Conservation (phyloP, 2,888 invertebrate species). For the Drosophila anceps region DNA sequence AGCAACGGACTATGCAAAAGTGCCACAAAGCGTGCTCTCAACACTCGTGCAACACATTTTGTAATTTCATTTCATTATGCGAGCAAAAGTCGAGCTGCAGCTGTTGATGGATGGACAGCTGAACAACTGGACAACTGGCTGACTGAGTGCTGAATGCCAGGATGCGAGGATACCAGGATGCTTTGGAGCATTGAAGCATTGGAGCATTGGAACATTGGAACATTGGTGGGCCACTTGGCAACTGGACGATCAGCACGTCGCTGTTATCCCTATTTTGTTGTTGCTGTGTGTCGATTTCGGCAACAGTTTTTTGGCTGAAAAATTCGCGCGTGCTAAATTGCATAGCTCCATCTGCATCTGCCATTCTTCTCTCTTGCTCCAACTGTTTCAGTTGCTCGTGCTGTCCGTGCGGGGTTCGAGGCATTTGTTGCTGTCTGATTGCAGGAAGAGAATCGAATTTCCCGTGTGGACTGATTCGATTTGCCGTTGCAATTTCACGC, state of each 20-base stretch:
- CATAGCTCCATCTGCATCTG: conserved; percentile 44
- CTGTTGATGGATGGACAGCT: conserved; percentile 46
- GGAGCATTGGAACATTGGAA: conserved; percentile 3
- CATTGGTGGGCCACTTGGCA: conserved; percentile 47
- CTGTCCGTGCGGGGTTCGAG: conserved; percentile 27
- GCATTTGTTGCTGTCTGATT: conserved; percentile 80
- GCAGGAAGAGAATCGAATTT: conserved; percentile 83
- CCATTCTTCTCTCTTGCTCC: conserved; percentile 3
- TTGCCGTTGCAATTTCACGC: conserved; percentile 85
- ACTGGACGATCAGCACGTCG: conserved; percentile 44
- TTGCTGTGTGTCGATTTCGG: conserved; percentile 35
- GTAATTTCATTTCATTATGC: conserved; percentile 79
- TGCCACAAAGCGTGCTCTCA: conserved; percentile 46
- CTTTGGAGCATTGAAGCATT: background rate
- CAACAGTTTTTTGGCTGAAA: conserved; percentile 52
- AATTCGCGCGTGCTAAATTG: conserved; percentile 58
- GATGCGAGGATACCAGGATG: conserved; percentile 25
- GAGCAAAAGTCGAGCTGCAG: conserved; percentile 41
- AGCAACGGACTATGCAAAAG: conserved; percentile 55
- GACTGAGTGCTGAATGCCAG: conserved; percentile 23
- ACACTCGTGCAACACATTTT: conserved; percentile 61
- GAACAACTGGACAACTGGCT: conserved; percentile 28
- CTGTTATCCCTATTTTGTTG: conserved; percentile 36
- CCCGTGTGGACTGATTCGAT: conserved; percentile 84
- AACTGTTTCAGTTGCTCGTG: conserved; percentile 1